Base-by-base conservation (phyloP, 2,113 vertebrate genomes). In the Indicator maculatus region DNA sequence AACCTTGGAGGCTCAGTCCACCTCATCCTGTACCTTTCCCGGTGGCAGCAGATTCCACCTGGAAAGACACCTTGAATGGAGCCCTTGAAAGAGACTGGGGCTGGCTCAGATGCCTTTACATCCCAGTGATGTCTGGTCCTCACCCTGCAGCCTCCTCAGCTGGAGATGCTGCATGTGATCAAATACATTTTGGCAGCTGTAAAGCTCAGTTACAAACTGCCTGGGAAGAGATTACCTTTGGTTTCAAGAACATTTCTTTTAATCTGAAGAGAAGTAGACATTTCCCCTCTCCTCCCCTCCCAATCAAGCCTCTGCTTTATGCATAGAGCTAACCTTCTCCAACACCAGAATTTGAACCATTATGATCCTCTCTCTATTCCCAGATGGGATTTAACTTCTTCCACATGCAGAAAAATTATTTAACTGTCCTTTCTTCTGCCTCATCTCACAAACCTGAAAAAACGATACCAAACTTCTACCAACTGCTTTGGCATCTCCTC, bases 121-220 rank as follows among this genome's bases (percentile, higher is more conserved):
- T 4, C 36, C 33, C 1, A 0, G 38, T 2, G 65, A 70, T 0
- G 52, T 75, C 84, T 71, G 88, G 82, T 78, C 81, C 81, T 78
- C 77, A 21, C 69, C 74, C 93, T 30, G 55, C 79, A 76, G 69
- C 65, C 63, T 55, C 70, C 81, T 11, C 71, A 44, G 71, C 87
- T 86, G 56, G 82, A 72, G 74, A 66, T 31, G 53, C 33, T 36
- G 64, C 7, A 2, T 31, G 74, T 80, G 85, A 89, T 19, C 85
- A 85, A 33, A 94, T 84, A 50, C 63, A 80, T 2, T 1, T 63
- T 96, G 95, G 93, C 96, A 93, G 96, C 93, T 91, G 88, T 76
- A 75, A 66, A 89, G 87, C 93, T 96, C 78, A 0, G 31, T 94
- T 94, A 82, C 96, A 87, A 79, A 84, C 90, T 7, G 70, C 85